phyloP scores from a whole-genome alignment of 2,797 vertebrate genomes.

The Pelochelys cantorii region DNA sequence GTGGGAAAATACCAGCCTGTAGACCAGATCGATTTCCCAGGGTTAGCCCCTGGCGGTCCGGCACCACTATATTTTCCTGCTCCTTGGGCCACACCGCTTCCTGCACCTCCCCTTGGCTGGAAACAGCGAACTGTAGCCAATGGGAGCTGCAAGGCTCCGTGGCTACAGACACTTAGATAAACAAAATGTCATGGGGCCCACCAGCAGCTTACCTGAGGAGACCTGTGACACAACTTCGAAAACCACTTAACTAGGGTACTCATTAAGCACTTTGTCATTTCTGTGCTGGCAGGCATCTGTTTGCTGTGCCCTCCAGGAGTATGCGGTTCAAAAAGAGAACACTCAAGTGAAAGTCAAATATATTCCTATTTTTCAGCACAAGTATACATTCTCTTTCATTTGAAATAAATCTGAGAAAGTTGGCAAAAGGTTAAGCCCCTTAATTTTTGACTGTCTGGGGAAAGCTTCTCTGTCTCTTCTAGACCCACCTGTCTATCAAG shows the following conservation, averaged over 20 bases:
- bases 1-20: too few relatives aligned
- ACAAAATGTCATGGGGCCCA: too few relatives aligned
- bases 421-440: background rate
- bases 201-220: too few relatives aligned
- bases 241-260: background rate
- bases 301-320: conserved; percentile 27
- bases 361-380: conserved; percentile 21
- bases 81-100: too few relatives aligned
- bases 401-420: conserved; percentile 45
- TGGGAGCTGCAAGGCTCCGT: too few relatives aligned
- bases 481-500: background rate
- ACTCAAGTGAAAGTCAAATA: conserved; percentile 31
- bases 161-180: too few relatives aligned
- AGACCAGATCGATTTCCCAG: too few relatives aligned
- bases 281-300: conserved; percentile 41
- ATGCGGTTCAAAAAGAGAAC: conserved; percentile 32
- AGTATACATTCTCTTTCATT: conserved; percentile 29
- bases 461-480: conserved; percentile 38
- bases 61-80: too few relatives aligned
- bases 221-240: too few relatives aligned
- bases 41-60: too few relatives aligned
- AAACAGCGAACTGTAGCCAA: too few relatives aligned
- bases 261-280: conserved; percentile 9
- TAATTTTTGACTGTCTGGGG: conserved; percentile 40
- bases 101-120: too few relatives aligned